These are phyloP conservation scores for Biston stratarius DNA, from an alignment of 2,888 invertebrate genomes.

Conservation along the genomic window DNA sequence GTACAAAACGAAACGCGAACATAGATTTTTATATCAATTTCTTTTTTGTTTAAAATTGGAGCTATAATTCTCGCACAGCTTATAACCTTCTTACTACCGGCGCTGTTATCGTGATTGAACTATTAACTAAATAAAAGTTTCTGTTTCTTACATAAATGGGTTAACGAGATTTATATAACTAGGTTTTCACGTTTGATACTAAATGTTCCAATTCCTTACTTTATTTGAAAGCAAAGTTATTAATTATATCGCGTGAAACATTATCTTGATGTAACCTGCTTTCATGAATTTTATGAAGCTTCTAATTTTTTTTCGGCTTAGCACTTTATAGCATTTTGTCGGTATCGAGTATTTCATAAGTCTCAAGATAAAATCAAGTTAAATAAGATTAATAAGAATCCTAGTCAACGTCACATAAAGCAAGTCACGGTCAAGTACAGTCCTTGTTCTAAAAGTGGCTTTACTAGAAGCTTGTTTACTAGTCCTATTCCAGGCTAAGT, in stretches of 20 bases:
- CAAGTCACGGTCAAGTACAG: too few species aligned
- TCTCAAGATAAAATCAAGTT: too few species aligned
- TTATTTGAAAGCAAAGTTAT: slow-evolving; percentile 25
- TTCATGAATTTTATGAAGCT: slow-evolving; percentile 12
- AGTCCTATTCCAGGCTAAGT: too few species aligned
- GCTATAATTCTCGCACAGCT: slow-evolving; percentile 20
- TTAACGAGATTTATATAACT: slow-evolving; percentile 67
- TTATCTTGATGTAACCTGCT: slow-evolving; percentile 14
- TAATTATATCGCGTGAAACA: slow-evolving; percentile 20
- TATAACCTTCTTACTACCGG: slow-evolving; percentile 25
- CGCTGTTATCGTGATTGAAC: slow-evolving; percentile 63
- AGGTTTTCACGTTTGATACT: slow-evolving; percentile 52
- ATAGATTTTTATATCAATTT: slow-evolving; percentile 4
- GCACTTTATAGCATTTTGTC: too few species aligned
- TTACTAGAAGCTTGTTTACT: too few species aligned
- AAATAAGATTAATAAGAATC: too few species aligned
- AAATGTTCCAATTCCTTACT: slow-evolving; percentile 36
- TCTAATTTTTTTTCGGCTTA: neutral
- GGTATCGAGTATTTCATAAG: too few species aligned
- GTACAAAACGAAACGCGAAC: neutral
- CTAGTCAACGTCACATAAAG: too few species aligned
- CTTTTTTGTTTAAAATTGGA: slow-evolving; percentile 12
- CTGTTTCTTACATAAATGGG: slow-evolving; percentile 58
- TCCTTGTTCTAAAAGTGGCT: too few species aligned
- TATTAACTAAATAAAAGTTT: slow-evolving; percentile 66